phyloP scores from a whole-genome alignment of 1,140 invertebrate species.

The Pentalonia nigronervosa region DNA sequence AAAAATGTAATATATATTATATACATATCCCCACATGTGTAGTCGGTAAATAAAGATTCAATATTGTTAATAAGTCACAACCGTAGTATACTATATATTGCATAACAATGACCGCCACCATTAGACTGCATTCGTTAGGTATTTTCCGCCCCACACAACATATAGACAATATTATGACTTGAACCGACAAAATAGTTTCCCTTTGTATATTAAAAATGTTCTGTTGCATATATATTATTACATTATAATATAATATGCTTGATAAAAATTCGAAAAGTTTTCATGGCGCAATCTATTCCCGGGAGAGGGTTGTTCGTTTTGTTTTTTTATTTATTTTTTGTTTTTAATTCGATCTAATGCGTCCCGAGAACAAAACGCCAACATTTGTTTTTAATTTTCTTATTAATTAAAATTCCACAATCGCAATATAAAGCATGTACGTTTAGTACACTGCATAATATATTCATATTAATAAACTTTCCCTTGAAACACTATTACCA shows the following conservation, averaged over 20 bases:
- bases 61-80: background rate
- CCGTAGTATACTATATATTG: too few relatives aligned
- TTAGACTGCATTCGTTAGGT: background rate
- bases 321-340: background rate
- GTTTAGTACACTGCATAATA: background rate
- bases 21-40: background rate
- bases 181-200: background rate
- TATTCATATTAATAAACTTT: constrained; percentile 19
- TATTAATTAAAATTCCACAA: background rate
- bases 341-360: constrained; percentile 18
- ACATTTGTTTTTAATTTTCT: constrained; percentile 18
- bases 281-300: background rate
- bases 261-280: background rate
- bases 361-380: background rate
- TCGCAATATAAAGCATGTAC: background rate
- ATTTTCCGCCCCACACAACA: background rate
- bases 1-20: background rate
- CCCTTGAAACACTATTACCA: background rate
- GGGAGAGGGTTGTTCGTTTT: background rate
- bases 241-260: background rate
- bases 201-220: background rate
- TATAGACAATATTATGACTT: background rate
- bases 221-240: background rate
- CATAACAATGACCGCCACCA: background rate
- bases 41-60: background rate